phyloP scores from a whole-genome alignment of 2,113 vertebrate species.

The Hydrolagus affinis region DNA sequence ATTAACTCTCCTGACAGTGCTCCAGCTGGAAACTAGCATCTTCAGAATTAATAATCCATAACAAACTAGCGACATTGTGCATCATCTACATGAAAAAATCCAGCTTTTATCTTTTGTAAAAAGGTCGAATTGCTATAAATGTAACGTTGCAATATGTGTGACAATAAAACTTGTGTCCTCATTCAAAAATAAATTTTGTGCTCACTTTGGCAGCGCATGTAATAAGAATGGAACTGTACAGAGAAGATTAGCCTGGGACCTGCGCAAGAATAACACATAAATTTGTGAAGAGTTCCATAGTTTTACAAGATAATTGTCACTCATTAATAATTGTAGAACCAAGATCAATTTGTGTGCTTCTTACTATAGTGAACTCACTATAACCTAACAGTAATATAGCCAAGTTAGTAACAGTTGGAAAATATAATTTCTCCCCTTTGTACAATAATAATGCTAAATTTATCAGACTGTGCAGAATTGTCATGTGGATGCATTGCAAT shows the following conservation, averaged over 20 bases:
- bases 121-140: background rate
- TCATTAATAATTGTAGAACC: background rate
- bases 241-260: too few relatives aligned
- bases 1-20: background rate
- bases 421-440: background rate
- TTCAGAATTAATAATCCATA: background rate
- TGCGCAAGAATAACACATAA: too few relatives aligned
- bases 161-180: background rate
- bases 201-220: too few relatives aligned
- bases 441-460: background rate
- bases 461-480: background rate
- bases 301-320: too few relatives aligned
- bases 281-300: too few relatives aligned
- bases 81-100: background rate
- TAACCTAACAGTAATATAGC: background rate
- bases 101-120: background rate
- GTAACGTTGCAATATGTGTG: background rate
- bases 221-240: too few relatives aligned
- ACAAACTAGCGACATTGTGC: background rate
- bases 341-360: background rate
- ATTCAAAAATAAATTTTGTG: too few relatives aligned
- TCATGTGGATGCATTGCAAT: background rate
- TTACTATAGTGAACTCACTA: background rate
- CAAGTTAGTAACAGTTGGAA: background rate
- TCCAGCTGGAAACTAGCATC: background rate